Evolutionary conservation across 2,888 invertebrate genomes (phyloP), one percentile per base, ranked within the genome.

Genomic region (Helleia helle): DNA sequence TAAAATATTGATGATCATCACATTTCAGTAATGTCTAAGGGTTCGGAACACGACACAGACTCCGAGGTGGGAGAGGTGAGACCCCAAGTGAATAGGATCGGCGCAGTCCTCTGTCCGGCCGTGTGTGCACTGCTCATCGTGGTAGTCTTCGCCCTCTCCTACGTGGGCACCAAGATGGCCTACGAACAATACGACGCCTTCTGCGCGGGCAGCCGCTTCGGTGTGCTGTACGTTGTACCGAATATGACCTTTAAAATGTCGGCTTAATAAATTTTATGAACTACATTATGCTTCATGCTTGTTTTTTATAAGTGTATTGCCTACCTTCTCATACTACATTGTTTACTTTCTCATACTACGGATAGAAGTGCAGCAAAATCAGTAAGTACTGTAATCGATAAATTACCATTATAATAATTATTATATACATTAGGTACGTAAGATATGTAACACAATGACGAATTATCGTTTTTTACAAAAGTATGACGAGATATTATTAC

Each of bases 51-150:
- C 42, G 49, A 59, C 8, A 58, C 65, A 0, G 76, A 76, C 54
- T 71, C 79, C 0, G 81, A 79, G 46, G 31, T 61, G 14, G 74
- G 63, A 1, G 71, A 74, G 0, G 51, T 58, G 8, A 46, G 52
- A 4, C 51, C 59, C 1, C 48, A 49, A 18, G 52, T 54, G 1
- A 65, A 55, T 52, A 73, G 67, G 43, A 51, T 79, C 1, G 59
- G 65, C 2, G 80, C 81, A 0, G 64, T 80, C 7, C 54, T 83
- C 9, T 79, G 80, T 36, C 81, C 81, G 0, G 62, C 68, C 0
- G 47, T 71, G 1, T 83, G 81, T 38, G 81, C 83, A 0, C 45
- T 83, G 0, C 50, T 77, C 0, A 56, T 81, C 1, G 66, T 79
- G 6, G 58, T 58, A 31, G 47, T 66, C 8, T 71, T 80, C 49